These are phyloP conservation scores for Bryconaethiops microstoma DNA, from an alignment of 2,797 vertebrate genomes.

Conservation along the genomic window DNA sequence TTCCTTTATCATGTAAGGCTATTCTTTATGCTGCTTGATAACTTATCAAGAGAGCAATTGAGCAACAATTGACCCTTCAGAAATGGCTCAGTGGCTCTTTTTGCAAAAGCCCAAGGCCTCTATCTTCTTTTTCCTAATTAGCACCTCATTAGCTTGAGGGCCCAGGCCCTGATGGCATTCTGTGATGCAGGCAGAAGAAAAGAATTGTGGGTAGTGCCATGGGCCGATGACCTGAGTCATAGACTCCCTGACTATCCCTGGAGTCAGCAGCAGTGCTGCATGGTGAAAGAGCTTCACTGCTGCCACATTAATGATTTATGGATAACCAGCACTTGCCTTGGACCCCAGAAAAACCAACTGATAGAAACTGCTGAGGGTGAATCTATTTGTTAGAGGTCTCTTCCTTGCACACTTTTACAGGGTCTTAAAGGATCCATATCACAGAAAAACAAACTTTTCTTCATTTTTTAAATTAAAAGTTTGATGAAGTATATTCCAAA, in stretches of 20 bases:
- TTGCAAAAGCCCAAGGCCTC: slow-evolving; percentile 2
- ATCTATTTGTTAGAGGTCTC: background rate
- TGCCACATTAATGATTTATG: slow-evolving; percentile 44
- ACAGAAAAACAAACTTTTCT: background rate
- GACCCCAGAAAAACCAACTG: slow-evolving; percentile 26
- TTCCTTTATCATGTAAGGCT: slow-evolving; percentile 1
- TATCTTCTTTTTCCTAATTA: slow-evolving; percentile 32
- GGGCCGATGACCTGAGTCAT: slow-evolving; percentile 28
- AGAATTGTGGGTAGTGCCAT: background rate
- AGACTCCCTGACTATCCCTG: slow-evolving; percentile 1
- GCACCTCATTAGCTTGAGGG: slow-evolving; percentile 27
- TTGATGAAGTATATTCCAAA: background rate
- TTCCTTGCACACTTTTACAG: background rate
- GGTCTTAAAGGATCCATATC: background rate
- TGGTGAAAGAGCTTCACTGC: slow-evolving; percentile 13
- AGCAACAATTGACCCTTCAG: slow-evolving; percentile 9
- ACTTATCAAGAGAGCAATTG: slow-evolving; percentile 34
- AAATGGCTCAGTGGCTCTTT: background rate
- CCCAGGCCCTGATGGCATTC: slow-evolving; percentile 5
- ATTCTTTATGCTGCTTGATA: slow-evolving; percentile 13
- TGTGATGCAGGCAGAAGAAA: slow-evolving; percentile 14
- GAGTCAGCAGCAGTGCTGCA: slow-evolving; percentile 29
- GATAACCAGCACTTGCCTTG: slow-evolving; percentile 34
- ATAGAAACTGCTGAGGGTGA: slow-evolving; percentile 33
- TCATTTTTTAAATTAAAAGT: background rate